Evolutionary conservation across 2,888 invertebrate genomes (phyloP), one percentile per base, ranked within the genome.

Genomic region (Nomada ferruginata): DNA sequence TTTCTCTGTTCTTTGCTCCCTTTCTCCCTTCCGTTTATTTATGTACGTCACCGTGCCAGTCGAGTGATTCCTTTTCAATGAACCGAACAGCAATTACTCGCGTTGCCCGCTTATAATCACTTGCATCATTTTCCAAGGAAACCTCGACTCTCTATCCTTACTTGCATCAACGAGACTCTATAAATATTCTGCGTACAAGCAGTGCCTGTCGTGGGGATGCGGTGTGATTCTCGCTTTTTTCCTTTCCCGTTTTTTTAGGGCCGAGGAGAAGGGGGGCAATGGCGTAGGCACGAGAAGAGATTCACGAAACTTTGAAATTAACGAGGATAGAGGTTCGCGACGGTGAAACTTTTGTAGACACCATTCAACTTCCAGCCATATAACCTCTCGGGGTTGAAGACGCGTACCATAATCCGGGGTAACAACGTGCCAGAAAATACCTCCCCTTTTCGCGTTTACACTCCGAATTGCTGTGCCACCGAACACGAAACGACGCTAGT

Each of bases 241-340:
- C 5, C 36, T 36, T 36, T 36, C 36, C 7, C 36, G 36, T 36
- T 36, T 36, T 29, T 36, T 36, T 53, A 0, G 36, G 36, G 36
- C 9, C 7, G 36, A 36, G 70, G 55, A 15, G 29, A 26, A 42
- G 50, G 1, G 13, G 13, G 52, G 50, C 55, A 26, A 61, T 7
- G 42, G 15, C 47, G 47, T 18, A n/a, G 57, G 53, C 65, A 82
- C 65, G 64, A 57, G 82, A 75, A 79, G 88, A 88, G 85, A 88
- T 88, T 86, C 86, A 18, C 85, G 85, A 85, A 88, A 88, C 85
- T 88, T 88, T 83, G 83, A 85, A 85, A 88, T 88, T 88, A 88
- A 88, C 88, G 88, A 88, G 88, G 81, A 74, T 79, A 82, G 79
- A 81, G 79, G 71, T 76, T 55, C 83, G 79, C 82, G 85, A 79